Conservation (phyloP, 1,140 invertebrate genomes). For the Camponotus floridanus region DNA sequence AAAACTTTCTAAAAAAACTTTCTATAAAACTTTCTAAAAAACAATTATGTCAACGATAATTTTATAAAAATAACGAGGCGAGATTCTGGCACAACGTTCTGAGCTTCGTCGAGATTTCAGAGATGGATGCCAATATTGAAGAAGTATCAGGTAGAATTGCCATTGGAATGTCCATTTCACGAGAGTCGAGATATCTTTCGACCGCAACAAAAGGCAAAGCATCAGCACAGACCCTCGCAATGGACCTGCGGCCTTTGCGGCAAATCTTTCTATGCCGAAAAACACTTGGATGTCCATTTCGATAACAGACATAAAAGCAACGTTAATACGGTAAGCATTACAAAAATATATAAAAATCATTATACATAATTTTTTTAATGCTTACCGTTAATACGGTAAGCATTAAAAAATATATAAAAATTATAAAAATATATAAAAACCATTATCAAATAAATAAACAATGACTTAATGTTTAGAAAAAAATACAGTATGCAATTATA, state of each 20-base stretch:
- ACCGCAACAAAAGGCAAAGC: slow-evolving; percentile 93
- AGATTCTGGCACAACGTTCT: not conserved
- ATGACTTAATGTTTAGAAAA: no score
- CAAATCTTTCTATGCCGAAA: slow-evolving; percentile 96
- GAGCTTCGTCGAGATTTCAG: slow-evolving; percentile 80
- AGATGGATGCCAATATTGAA: slow-evolving; percentile 96
- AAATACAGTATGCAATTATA: no score
- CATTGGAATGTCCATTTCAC: slow-evolving; percentile 96
- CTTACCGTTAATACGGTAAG: slow-evolving; percentile 93
- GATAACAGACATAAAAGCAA: slow-evolving; percentile 95
- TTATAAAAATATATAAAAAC: no score
- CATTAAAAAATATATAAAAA: not conserved
- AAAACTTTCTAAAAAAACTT: not conserved
- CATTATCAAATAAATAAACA: no score
- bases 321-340: slow-evolving; percentile 91
- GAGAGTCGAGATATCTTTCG: slow-evolving; percentile 94
- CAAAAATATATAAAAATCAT: slow-evolving; percentile 9
- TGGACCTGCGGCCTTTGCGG: slow-evolving; percentile 97
- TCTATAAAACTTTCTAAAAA: not conserved
- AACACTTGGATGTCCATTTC: slow-evolving; percentile 95
- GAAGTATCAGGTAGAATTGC: slow-evolving; percentile 93
- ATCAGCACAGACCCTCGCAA: slow-evolving; percentile 93
- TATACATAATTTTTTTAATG: no score
- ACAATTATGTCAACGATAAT: not conserved
- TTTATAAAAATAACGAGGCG: not conserved